These are phyloP conservation scores for Cephus pygmeus DNA, from an alignment of 2,888 invertebrate genomes.

Conservation along the genomic window DNA sequence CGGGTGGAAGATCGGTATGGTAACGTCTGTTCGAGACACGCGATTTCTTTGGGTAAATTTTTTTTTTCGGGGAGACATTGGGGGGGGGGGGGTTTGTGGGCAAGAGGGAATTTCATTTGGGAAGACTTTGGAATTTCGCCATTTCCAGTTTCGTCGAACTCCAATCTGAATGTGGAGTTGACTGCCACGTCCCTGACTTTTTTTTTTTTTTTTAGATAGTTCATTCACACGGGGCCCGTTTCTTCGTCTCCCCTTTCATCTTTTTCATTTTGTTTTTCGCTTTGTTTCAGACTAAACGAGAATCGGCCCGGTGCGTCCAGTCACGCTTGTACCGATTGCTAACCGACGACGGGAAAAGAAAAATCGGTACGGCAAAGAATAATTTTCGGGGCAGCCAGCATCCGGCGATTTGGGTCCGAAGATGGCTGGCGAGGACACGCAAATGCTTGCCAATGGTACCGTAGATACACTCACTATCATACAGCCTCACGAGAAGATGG, in stretches of 20 bases:
- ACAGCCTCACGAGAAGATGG: constrained; percentile 49
- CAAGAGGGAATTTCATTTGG: not conserved
- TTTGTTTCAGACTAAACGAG: not conserved
- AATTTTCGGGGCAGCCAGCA: not conserved
- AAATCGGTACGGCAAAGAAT: not conserved
- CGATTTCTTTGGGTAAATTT: not conserved
- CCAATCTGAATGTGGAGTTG: not conserved
- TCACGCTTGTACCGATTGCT: not conserved
- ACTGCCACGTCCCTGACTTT: not conserved
- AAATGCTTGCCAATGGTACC: constrained; percentile 55
- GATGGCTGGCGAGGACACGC: constrained; percentile 59
- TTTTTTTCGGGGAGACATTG: not conserved
- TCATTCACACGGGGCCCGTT: not conserved
- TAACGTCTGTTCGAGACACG: not conserved
- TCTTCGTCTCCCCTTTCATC: not conserved
- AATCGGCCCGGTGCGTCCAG: not conserved
- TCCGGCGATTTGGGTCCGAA: not conserved
- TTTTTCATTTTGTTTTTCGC: not conserved
- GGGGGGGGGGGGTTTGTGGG: no score
- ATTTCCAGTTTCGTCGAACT: not conserved
- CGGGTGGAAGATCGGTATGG: not conserved
- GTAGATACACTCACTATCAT: constrained; percentile 55
- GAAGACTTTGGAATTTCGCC: not conserved
- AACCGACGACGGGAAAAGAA: not conserved
- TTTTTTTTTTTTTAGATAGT: not conserved